Base-by-base conservation (phyloP, 2,113 vertebrate genomes). In the Datnioides undecimradiatus region DNA sequence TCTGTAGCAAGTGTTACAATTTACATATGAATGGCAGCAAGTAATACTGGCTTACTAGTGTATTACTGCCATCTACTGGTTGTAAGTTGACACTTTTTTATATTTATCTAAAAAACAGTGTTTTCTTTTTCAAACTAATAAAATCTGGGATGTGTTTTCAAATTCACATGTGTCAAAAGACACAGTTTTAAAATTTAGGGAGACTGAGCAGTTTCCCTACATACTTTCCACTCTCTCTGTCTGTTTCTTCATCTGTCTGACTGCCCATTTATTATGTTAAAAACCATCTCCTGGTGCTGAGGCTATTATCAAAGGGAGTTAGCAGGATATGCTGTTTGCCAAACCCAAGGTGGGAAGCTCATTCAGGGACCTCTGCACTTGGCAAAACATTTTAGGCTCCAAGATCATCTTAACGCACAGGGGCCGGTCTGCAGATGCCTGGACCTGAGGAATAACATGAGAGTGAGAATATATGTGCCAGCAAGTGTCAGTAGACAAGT, bases 61-160 rank as follows among this genome's bases (percentile, higher is more conserved):
- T 25, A 43, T 81, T 27, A 52, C 65, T 63, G 79, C 88, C 83
- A 85, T 90, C 88, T 88, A 65, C 31, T 88, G 90, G 82, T 78
- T 13, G 0, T 4, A 72, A 9, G 27, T 29, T 31, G 46, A 25
- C 11, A 70, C 9, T 68, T 43, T 8, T 79, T 54, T 43, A n/a
- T 55, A 51, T 17, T 23, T 23, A 9, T 17, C 40, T 13, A 6
- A 40, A 52, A 48, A 38, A 57, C 2, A 1, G 8, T 52, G 19
- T 51, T 51, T 21, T 65, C 49, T 41, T 21, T 10, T 55, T 64
- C 11, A 79, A 60, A 46, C 31, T 68, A 72, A 75, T 40, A 16
- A 13, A 33, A n/a, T 45, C 6, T 54, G 3, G 3, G 6, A 19
- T 67, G 12, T 48, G 33, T 68, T 71, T 71, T 48, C 4, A 31